Evolutionary conservation across 2,113 vertebrate species (phyloP).

Genomic region (Ictalurus furcatus): DNA sequence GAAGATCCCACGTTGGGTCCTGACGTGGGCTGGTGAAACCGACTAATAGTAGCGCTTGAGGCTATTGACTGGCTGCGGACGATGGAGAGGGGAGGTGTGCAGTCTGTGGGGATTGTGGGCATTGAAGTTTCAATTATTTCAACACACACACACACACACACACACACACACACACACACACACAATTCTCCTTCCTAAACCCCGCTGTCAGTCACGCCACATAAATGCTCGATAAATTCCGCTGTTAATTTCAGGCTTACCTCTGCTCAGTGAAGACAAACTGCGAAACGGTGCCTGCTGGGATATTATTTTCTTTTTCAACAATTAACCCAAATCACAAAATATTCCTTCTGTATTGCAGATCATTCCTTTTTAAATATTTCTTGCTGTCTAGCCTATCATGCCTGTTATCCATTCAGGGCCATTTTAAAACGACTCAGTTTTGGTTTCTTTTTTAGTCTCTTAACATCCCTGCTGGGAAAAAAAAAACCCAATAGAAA

Average conservation of each 20-base stretch:
- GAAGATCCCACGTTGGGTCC: constrained; percentile 72
- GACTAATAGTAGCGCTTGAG: constrained; percentile 60
- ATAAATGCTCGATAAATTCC: constrained; percentile 74
- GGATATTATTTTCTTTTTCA: constrained; percentile 18
- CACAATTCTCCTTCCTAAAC: constrained; percentile 35
- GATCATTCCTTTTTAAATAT: not conserved
- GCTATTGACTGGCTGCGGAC: constrained; percentile 61
- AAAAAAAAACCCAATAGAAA: too few relatives aligned
- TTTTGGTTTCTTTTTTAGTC: not conserved
- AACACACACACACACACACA: constrained; percentile 48
- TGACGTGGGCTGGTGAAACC: constrained; percentile 45
- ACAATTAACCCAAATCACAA: constrained; percentile 46
- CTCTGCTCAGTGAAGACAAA: constrained; percentile 54
- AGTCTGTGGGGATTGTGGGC: constrained; percentile 78
- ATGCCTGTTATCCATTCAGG: not conserved
- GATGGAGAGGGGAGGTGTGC: constrained; percentile 50
- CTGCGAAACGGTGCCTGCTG: constrained; percentile 35
- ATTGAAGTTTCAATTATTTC: constrained; percentile 80
- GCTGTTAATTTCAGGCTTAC: constrained; percentile 67
- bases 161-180: constrained; percentile 32
- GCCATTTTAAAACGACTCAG: not conserved
- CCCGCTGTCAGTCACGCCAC: constrained; percentile 72
- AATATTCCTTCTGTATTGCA: constrained; percentile 24
- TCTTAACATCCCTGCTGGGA: too few relatives aligned
- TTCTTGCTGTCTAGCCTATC: not conserved